phyloP scores from a whole-genome alignment of 2,888 invertebrate species.

The Drosophila demipolita region DNA sequence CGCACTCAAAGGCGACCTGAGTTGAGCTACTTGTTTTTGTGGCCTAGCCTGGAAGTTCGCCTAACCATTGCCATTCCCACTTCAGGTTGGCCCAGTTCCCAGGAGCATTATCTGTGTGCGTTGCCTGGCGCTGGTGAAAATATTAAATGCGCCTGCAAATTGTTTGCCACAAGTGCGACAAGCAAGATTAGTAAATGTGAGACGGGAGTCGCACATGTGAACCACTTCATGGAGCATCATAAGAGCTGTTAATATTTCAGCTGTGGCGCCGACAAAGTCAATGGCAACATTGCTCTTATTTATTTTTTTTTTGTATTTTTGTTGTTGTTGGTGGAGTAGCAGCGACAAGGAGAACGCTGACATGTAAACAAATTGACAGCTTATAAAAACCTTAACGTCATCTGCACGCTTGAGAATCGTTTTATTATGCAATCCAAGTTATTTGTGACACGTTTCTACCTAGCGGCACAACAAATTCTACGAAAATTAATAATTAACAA shows the following conservation, averaged over 20 bases:
- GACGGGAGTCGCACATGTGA: constrained; percentile 30
- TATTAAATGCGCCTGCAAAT: constrained; percentile 69
- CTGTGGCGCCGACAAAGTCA: constrained; percentile 54
- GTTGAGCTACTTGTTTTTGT: constrained; percentile 65
- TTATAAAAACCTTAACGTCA: constrained; percentile 81
- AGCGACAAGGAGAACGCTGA: constrained; percentile 34
- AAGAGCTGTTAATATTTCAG: constrained; percentile 75
- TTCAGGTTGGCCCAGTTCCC: constrained; percentile 54
- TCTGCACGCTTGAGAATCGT: constrained; percentile 62
- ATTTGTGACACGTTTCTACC: constrained; percentile 58
- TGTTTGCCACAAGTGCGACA: constrained; percentile 54
- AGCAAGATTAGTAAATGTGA: constrained; percentile 22
- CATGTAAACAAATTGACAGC: constrained; percentile 82
- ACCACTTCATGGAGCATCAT: constrained; percentile 53
- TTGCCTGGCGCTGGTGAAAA: constrained; percentile 51
- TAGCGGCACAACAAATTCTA: constrained; percentile 37
- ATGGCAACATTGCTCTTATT: constrained; percentile 8
- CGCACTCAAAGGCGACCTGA: constrained; percentile 45
- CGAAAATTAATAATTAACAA: constrained; percentile 80
- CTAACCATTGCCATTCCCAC: background rate
- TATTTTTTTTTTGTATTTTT: background rate
- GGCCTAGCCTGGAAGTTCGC: constrained; percentile 44
- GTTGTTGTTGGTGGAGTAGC: background rate
- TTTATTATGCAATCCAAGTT: constrained; percentile 78
- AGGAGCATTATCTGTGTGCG: constrained; percentile 70